Evolutionary conservation across 2,113 vertebrate species (phyloP).

Genomic region (Oncorhynchus clarkii): DNA sequence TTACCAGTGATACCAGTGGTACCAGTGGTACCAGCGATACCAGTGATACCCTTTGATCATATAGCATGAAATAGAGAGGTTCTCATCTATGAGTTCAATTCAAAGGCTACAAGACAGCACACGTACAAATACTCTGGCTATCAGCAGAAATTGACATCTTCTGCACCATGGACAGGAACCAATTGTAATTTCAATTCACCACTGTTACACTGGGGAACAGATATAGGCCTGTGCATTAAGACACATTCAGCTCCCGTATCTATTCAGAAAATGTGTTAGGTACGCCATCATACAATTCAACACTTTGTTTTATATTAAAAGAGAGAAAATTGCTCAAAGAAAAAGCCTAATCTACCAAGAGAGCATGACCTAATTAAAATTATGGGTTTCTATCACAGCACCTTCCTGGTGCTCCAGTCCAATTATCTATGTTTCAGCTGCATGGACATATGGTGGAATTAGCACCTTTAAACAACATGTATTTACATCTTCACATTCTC

Average conservation of each 20-base stretch:
- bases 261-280: too few species aligned
- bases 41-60: too few species aligned
- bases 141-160: too few species aligned
- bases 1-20: too few species aligned
- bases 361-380: constrained; percentile 68
- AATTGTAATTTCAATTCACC: too few species aligned
- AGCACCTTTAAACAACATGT: constrained; percentile 1
- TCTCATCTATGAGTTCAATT: not conserved
- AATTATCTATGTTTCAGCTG: constrained; percentile 21
- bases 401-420: not conserved
- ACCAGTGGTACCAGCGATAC: too few species aligned
- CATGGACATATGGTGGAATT: constrained; percentile 1
- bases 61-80: not conserved
- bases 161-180: too few species aligned
- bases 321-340: constrained; percentile 51
- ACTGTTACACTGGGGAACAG: too few species aligned
- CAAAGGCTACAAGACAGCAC: not conserved
- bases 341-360: constrained; percentile 56
- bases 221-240: too few species aligned
- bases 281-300: not conserved
- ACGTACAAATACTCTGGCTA: too few species aligned
- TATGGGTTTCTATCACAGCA: constrained; percentile 52
- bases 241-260: too few species aligned
- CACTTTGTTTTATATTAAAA: constrained; percentile 20
- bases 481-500: constrained; percentile 37